Evolutionary conservation across 2,888 invertebrate species (phyloP).

Genomic region (Drosophila paramelanica): DNA sequence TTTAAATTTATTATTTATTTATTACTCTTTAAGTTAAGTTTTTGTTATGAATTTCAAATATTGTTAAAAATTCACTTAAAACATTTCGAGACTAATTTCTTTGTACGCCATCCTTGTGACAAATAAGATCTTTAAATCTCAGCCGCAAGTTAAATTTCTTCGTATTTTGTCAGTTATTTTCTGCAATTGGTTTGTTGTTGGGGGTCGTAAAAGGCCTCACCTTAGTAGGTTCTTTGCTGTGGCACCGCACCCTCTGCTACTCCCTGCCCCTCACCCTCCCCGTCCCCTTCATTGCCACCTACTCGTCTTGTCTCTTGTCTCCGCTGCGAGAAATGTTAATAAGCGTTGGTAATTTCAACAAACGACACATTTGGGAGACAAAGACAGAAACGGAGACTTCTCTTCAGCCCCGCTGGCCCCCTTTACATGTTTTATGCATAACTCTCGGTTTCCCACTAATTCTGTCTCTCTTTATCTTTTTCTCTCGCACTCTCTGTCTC

Average conservation of each 20-base stretch:
- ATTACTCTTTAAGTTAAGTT: too few relatives aligned
- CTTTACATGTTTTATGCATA: slow-evolving; percentile 47
- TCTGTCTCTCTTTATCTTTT: background rate
- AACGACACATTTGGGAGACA: slow-evolving; percentile 50
- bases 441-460: slow-evolving; percentile 28
- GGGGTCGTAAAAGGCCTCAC: slow-evolving; percentile 69
- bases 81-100: background rate
- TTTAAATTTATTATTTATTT: too few relatives aligned
- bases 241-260: slow-evolving; percentile 23
- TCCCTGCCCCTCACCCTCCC: background rate
- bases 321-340: slow-evolving; percentile 61
- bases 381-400: background rate
- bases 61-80: too few relatives aligned
- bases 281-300: background rate
- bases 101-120: background rate
- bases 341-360: slow-evolving; percentile 51
- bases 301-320: background rate
- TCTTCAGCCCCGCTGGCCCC: background rate
- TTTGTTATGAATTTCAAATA: too few relatives aligned
- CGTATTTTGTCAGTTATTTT: slow-evolving; percentile 22
- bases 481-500: background rate
- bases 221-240: slow-evolving; percentile 38
- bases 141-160: background rate
- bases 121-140: background rate
- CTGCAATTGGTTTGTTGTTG: slow-evolving; percentile 44